phyloP scores from a whole-genome alignment of 2,113 vertebrate species.

The Dascyllus trimaculatus region DNA sequence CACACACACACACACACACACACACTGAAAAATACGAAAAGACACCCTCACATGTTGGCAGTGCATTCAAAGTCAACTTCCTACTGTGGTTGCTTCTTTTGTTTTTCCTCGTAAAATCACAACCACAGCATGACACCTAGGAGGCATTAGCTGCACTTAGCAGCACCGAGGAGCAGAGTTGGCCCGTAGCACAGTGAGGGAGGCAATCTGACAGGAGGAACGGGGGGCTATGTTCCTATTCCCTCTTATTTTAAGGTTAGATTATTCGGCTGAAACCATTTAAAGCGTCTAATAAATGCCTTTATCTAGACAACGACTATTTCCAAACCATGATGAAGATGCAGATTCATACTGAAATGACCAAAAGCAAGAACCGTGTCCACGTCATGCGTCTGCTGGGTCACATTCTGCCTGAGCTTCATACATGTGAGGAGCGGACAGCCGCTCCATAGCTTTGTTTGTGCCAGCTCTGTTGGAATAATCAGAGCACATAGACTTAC shows the following conservation, averaged over 20 bases:
- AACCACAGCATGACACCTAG: slow-evolving; percentile 33
- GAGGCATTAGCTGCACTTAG: slow-evolving; percentile 35
- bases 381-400: background rate
- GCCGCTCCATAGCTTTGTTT: slow-evolving; percentile 48
- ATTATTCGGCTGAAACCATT: slow-evolving; percentile 14
- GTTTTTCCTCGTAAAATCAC: slow-evolving; percentile 47
- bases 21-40: slow-evolving; percentile 1
- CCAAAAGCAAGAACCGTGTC: too few relatives aligned
- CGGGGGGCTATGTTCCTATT: slow-evolving; percentile 21
- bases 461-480: slow-evolving; percentile 62
- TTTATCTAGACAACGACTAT: slow-evolving; percentile 6
- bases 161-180: background rate
- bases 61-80: slow-evolving; percentile 41
- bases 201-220: background rate
- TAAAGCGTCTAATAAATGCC: too few relatives aligned
- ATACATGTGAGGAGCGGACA: slow-evolving; percentile 25
- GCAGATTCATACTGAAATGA: background rate
- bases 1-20: slow-evolving; percentile 11
- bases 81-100: slow-evolving; percentile 51
- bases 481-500: slow-evolving; percentile 59
- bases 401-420: background rate
- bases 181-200: background rate
- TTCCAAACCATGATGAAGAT: slow-evolving; percentile 10
- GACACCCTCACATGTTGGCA: slow-evolving; percentile 24
- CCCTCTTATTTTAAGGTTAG: background rate